Evolutionary conservation across 2,888 invertebrate genomes (phyloP), one percentile per base, ranked within the genome.

Genomic region (Alloscopus bannaensis): DNA sequence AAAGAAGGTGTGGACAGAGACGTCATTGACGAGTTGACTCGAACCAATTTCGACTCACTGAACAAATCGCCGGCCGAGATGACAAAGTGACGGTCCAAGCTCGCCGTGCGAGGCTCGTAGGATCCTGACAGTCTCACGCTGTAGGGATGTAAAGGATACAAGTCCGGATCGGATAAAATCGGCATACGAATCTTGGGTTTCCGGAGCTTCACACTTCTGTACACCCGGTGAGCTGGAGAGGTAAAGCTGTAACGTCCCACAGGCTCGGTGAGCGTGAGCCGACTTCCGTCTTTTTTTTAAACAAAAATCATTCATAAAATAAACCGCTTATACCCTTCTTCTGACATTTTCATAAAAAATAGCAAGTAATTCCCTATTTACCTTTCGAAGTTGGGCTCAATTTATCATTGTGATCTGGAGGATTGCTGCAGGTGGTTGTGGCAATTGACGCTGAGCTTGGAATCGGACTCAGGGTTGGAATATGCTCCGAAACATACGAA

Each of bases 401-500:
- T 52, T 75, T 66, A 28, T 64, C 52, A 28, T 62, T 28, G 42
- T 52, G 77, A 62, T 45, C 68, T n/a, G 42, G 59, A n/a, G 62
- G 62, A 55, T 70, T 70, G 29, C 76, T 76, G 40, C 62, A 68
- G 18, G 64, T 22, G 1, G 77, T 83, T 75, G 85, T 86, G 65
- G 83, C 88, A 84, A 86, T 84, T 22, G 86, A 89, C 81, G 93
- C 93, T 83, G 94, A 93, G 88, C 95, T 96, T 22, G 95, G 94
- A 87, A 96, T 95, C 0, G 96, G 96, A 89, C 95, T 96, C 28
- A 97, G 90, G 60, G 94, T 94, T 87, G 93, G 92, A 84, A 93
- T 91, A 88, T 93, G 91, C 84, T 94, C 94, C 83, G 60, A 72
- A 6, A 69, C 69, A 93, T 93, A 87, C 55, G 88, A 89, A 81